phyloP scores from a whole-genome alignment of 1,140 invertebrate species.

The Panagrolaimus sp. region DNA sequence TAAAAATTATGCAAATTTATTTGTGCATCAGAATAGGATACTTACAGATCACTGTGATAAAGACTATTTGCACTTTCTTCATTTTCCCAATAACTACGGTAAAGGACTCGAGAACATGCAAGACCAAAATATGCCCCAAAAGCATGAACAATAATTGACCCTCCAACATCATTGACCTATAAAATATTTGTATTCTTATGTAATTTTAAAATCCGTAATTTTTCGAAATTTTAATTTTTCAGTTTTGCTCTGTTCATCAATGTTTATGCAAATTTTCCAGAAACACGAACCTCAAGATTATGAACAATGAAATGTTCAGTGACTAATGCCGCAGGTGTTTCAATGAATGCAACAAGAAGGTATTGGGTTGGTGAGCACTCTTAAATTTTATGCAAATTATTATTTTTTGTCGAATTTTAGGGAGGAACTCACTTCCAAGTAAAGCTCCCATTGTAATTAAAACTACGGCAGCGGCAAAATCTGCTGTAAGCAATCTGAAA shows the following conservation, averaged over 20 bases:
- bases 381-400: too few relatives aligned
- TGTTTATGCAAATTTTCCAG: not conserved
- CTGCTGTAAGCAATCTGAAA: conserved; percentile 61
- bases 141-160: conserved; percentile 44
- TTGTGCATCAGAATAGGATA: conserved; percentile 71
- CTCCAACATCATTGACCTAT: conserved; percentile 38
- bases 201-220: too few relatives aligned
- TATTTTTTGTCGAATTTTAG: too few relatives aligned
- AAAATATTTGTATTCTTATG: conserved; percentile 3
- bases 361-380: conserved; percentile 62
- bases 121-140: conserved; percentile 51
- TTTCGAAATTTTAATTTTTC: too few relatives aligned
- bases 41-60: conserved; percentile 62
- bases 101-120: conserved; percentile 47
- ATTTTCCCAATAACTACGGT: conserved; percentile 43
- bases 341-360: conserved; percentile 61
- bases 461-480: conserved; percentile 62
- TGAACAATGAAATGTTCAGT: too few relatives aligned
- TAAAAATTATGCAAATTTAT: conserved; percentile 64
- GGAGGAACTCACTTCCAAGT: too few relatives aligned
- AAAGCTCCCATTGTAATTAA: conserved; percentile 64
- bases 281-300: too few relatives aligned
- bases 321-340: conserved; percentile 29
- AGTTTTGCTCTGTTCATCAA: too few relatives aligned
- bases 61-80: conserved; percentile 58